Conservation (phyloP, 2,797 vertebrate species). For the Manis pentadactyla region DNA sequence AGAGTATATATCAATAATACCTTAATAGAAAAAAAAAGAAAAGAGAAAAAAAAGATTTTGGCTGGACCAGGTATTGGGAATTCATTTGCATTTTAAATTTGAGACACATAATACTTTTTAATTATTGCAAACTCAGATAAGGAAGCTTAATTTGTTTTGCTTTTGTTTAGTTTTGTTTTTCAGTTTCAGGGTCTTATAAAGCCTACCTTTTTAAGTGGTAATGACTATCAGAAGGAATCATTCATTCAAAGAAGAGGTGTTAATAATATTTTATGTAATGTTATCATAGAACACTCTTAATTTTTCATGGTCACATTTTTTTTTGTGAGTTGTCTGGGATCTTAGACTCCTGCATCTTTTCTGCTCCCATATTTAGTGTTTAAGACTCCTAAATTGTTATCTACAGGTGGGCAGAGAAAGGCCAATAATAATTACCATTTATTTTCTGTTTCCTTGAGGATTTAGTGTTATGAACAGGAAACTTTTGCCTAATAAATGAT, state of each 20-base stretch:
- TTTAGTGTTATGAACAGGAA: background rate
- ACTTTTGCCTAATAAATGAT: background rate
- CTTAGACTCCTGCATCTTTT: background rate
- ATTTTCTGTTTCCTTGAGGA: background rate
- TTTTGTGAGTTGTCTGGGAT: background rate
- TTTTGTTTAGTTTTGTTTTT: background rate
- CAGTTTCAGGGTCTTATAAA: background rate
- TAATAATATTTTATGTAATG: background rate
- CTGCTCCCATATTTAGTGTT: background rate
- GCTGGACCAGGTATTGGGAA: background rate
- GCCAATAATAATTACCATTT: background rate
- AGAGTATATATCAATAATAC: too few relatives aligned
- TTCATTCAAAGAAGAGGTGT: background rate
- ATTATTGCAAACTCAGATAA: background rate
- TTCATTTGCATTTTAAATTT: conserved; percentile 8
- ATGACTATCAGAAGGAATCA: background rate
- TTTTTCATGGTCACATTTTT: background rate
- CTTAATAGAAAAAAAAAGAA: too few relatives aligned
- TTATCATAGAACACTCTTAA: background rate
- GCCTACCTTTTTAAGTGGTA: background rate
- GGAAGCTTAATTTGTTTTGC: background rate
- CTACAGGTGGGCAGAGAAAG: background rate
- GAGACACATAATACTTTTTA: background rate
- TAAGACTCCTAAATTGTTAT: background rate
- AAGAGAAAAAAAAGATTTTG: background rate